Base-by-base conservation (phyloP, 2,888 invertebrate genomes). In the Oithona nana region DNA sequence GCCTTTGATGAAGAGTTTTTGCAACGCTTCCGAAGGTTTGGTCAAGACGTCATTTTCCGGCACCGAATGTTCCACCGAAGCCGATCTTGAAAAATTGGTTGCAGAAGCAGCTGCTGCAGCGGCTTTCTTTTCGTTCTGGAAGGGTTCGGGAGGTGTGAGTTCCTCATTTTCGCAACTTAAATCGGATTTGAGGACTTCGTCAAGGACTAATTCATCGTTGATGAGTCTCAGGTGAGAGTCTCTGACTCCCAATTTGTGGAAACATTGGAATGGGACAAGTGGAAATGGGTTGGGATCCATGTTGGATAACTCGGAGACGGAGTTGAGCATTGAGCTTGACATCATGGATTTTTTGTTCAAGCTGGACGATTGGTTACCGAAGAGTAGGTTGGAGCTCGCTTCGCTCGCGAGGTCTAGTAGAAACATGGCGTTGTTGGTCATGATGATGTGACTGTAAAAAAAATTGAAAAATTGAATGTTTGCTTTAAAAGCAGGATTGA, bases 341-440 rank as follows among this genome's bases (percentile, higher is more conserved):
- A 29, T 28, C 28, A 28, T 28, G 20, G 24, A 20, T 22, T 52
- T 52, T 54, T 22, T 16, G 13, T 26, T 54, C 16, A 16, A 39
- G 16, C 8, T 16, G 8, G 39, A 39, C 16, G 39, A 39, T 16
- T 2, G 54, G 3, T 3, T 3, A 24, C 54, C 54, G 20, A 22
- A 3, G 11, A 49, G 50, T 22, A 29, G 29, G 26, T 49, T 50
- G 20, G 22, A 16, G n/a, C 50, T 50, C 22, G 54, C 29, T 1
- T 86, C 81, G 65, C 88, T 86, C 0, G 88, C 87, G 61, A 95
- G 73, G 71, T 94, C 93, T 64, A 97, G 76, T 13, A 97, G 75
- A 71, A 95, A 97, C 73, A 90, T 81, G 0, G 97, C 93, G 72
- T 97, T 97, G 71, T 90, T 90, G 68, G 85, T 86, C 80, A 95